A percentile compares a stretch with the other conserved stretches of the same genome.
Conservation (phyloP, 2,888 invertebrate genomes). For the Cephus pulcher region DNA sequence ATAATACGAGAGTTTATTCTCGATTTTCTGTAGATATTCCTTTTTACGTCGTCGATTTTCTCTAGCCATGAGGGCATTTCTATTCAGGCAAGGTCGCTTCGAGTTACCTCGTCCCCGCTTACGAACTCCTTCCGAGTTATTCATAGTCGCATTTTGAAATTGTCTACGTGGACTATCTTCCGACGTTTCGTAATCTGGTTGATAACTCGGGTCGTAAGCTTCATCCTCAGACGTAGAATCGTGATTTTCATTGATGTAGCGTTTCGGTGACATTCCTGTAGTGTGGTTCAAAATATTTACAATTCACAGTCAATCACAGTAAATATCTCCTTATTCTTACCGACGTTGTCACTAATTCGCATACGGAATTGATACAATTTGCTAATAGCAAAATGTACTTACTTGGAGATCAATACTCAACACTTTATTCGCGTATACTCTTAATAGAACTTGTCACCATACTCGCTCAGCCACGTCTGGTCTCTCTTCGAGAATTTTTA, state of each 20-base stretch:
- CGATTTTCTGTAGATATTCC: conserved; percentile 70
- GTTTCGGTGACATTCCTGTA: conserved; percentile 14
- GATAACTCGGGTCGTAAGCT: conserved; percentile 4
- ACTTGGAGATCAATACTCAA: not conserved
- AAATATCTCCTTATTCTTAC: not conserved
- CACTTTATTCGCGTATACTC: not conserved
- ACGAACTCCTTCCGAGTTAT: conserved; percentile 25
- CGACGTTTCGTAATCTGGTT: conserved; percentile 6
- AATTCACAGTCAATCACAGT: not conserved
- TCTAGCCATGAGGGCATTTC: conserved; percentile 74
- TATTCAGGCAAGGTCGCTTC: conserved; percentile 65
- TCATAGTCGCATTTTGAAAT: conserved; percentile 10
- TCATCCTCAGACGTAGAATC: conserved; percentile 17
- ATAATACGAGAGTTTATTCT: conserved; percentile 66
- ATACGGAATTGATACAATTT: not conserved
- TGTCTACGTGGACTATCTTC: conserved; percentile 4
- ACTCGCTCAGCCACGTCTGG: not conserved
- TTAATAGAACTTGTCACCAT: not conserved
- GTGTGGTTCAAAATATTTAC: not conserved
- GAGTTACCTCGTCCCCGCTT: conserved; percentile 47
- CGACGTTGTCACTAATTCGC: not conserved
- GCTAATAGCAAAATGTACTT: not conserved
- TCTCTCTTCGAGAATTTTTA: not conserved
- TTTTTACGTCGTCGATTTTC: conserved; percentile 75
- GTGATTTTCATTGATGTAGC: conserved; percentile 10